Base-by-base conservation (phyloP, 2,113 vertebrate species). In the Madoqua kirkii region DNA sequence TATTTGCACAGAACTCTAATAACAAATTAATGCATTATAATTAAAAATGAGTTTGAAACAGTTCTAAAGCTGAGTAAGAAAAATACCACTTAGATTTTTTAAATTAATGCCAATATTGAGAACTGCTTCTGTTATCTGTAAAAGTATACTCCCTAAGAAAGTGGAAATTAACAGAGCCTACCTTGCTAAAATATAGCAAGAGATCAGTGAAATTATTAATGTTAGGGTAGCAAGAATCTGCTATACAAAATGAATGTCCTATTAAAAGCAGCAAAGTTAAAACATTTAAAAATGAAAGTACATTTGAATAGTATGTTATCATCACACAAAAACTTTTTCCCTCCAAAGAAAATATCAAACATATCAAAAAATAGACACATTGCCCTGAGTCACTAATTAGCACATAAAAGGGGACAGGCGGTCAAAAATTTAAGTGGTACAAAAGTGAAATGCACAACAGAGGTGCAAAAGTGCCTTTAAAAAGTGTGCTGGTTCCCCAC, bases 311-410 rank as follows among this genome's bases (percentile, higher is more conserved):
- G 97, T 97, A 96, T 93, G 98, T 96, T 98, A 89, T 97, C 79
- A 96, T 98, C 96, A 98, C 97, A 98, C 91, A 98, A 95, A 95
- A 98, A 98, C 97, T 97, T 97, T 97, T 96, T 92, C 93, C 81
- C 89, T 93, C 88, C 94, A 98, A 98, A 98, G 97, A 98, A 98
- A 98, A 98, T 95, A 99, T 96, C 94, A 98, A 98, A 97, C 96
- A 98, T 89, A 97, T 98, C 17, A 94, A 91, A 97, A 88, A 96
- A 84, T 95, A 97, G 98, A 98, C 98, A 98, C 98, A 98, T 98
- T 98, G 97, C 98, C 98, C 98, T 99, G 99, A 99, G 98, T 98
- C 98, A 98, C 97, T 98, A 98, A 98, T 98, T 98, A 98, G 98
- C 98, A 98, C 91, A 98, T 90, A 96, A 96, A 93, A 67, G 25